Percentiles rank a stretch among this genome's conserved stretches.
Evolutionary conservation across 2,797 vertebrate genomes (phyloP).

Genomic region (Rhinoraja longicauda): DNA sequence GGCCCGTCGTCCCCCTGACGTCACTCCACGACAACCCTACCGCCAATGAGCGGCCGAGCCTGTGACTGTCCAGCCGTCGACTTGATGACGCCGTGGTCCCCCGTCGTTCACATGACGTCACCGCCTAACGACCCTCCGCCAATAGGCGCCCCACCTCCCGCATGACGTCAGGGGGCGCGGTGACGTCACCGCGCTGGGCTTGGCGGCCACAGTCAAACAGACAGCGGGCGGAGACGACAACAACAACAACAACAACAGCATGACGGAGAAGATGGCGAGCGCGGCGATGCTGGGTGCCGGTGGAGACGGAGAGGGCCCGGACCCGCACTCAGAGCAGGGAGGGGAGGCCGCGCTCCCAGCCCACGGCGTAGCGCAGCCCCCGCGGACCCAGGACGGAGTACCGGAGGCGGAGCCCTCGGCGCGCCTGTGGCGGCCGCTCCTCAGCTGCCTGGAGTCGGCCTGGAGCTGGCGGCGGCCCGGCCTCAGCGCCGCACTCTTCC

Average conservation of each 20-base stretch:
- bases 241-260: not conserved
- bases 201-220: too few species aligned
- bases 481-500: constrained; percentile 63
- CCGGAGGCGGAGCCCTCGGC: not conserved
- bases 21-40: too few species aligned
- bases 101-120: not conserved
- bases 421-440: constrained; percentile 40
- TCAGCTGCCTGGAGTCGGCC: constrained; percentile 52
- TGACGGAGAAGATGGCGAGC: constrained; percentile 21
- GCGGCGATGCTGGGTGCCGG: not conserved
- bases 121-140: not conserved
- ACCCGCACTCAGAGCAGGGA: not conserved
- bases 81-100: too few species aligned
- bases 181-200: not conserved
- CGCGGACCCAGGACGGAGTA: constrained; percentile 38
- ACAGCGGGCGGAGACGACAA: not conserved
- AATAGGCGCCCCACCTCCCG: too few species aligned
- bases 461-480: constrained; percentile 73
- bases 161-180: too few species aligned
- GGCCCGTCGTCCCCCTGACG: too few species aligned
- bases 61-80: too few species aligned
- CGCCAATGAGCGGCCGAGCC: too few species aligned
- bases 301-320: not conserved
- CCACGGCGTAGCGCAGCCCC: not conserved
- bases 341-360: not conserved